Conservation (phyloP, 2,888 invertebrate species). For the Rhingia rostrata region DNA sequence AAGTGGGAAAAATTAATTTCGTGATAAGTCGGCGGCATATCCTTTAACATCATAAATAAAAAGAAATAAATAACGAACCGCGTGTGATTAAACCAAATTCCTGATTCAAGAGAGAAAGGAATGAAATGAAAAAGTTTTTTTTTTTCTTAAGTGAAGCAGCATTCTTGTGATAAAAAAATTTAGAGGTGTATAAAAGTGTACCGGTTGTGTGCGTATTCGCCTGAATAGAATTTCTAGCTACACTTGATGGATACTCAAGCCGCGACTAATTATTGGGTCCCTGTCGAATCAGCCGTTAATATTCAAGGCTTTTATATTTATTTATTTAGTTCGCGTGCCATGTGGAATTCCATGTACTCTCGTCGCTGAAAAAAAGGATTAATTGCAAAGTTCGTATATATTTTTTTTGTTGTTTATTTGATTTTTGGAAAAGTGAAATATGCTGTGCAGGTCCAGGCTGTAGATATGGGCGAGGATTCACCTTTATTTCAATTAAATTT, state of each 20-base stretch:
- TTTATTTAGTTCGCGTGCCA: slow-evolving; percentile 9
- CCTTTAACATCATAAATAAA: slow-evolving; percentile 14
- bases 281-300: slow-evolving; percentile 5
- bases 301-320: slow-evolving; percentile 38
- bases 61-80: slow-evolving; percentile 1
- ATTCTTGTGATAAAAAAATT: slow-evolving; percentile 47
- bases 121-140: slow-evolving; percentile 30
- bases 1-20: slow-evolving; percentile 30
- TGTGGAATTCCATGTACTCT: slow-evolving; percentile 12
- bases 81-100: slow-evolving; percentile 33
- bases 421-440: slow-evolving; percentile 22
- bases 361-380: slow-evolving; percentile 52
- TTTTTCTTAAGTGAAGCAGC: slow-evolving; percentile 25
- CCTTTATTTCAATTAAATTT: neutral
- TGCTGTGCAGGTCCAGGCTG: slow-evolving; percentile 49
- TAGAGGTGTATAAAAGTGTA: slow-evolving; percentile 5
- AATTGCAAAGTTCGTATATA: slow-evolving; percentile 64
- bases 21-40: slow-evolving; percentile 47
- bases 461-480: neutral
- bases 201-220: slow-evolving; percentile 26
- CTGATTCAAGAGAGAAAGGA: slow-evolving; percentile 18
- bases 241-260: slow-evolving; percentile 48
- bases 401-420: slow-evolving; percentile 20
- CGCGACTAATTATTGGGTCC: slow-evolving; percentile 7
- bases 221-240: slow-evolving; percentile 24